phyloP scores from a whole-genome alignment of 1,140 invertebrate species.

The Drosophila busckii region DNA sequence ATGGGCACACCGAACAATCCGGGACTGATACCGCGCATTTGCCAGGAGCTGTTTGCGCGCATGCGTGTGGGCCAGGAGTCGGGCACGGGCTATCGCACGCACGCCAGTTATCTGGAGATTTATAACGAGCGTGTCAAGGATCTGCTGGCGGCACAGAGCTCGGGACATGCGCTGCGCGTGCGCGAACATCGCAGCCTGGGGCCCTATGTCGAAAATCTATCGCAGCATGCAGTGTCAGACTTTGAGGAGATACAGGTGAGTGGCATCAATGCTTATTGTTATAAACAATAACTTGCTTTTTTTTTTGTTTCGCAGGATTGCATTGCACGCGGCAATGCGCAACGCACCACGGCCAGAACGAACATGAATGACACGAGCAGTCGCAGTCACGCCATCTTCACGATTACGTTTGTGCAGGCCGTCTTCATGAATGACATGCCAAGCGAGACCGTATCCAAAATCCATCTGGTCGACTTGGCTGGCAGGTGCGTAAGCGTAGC shows the following conservation, averaged over 20 bases:
- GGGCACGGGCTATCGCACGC: slow-evolving; percentile 89
- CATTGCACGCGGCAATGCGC: slow-evolving; percentile 87
- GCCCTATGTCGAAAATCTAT: slow-evolving; percentile 95
- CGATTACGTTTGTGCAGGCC: slow-evolving; percentile 93
- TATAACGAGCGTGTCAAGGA: slow-evolving; percentile 96
- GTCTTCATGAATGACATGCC: slow-evolving; percentile 90
- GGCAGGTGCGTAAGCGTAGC: slow-evolving; percentile 83
- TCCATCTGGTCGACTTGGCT: slow-evolving; percentile 92
- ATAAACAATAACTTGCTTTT: neutral
- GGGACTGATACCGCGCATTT: slow-evolving; percentile 93
- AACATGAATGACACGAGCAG: slow-evolving; percentile 94
- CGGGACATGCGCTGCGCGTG: slow-evolving; percentile 88
- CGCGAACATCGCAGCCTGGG: slow-evolving; percentile 95
- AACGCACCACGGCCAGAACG: slow-evolving; percentile 89
- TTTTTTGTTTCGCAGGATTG: slow-evolving; percentile 81
- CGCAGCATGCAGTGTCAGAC: slow-evolving; percentile 91
- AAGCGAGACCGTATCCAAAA: slow-evolving; percentile 92
- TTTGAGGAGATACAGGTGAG: slow-evolving; percentile 89
- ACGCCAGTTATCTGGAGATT: slow-evolving; percentile 94
- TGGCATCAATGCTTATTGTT: neutral
- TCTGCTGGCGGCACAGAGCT: slow-evolving; percentile 85
- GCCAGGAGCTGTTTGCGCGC: slow-evolving; percentile 86
- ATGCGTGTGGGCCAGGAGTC: slow-evolving; percentile 89
- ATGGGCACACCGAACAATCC: slow-evolving; percentile 93
- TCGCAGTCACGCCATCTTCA: slow-evolving; percentile 97